Evolutionary conservation across 2,113 vertebrate genomes (phyloP), one percentile per base, ranked within the genome.

Genomic region (Eidolon helvum): DNA sequence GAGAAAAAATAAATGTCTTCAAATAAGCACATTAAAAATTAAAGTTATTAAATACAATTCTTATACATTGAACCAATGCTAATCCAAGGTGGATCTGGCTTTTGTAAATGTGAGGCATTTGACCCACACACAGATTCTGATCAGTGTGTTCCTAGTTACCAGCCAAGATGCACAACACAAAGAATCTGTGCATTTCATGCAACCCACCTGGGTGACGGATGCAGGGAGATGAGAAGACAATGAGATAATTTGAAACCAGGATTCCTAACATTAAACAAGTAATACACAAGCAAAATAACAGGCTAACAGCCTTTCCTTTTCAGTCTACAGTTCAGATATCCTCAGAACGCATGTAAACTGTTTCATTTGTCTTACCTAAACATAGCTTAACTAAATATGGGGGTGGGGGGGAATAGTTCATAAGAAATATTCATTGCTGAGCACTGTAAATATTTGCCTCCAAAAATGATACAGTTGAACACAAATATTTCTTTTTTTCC

Each of bases 401-500:
- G 7, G 43, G 43, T 5, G 43, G 33, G 61, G 3, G 4, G 22
- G 14, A 14, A 57, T 1, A 30, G 87, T 40, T 92, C 53, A 68
- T n/a, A 28, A 35, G 30, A 26, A 83, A 55, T 22, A n/a, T 38
- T 40, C 26, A 59, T 1, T 80, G 28, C 69, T 33, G 4, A 75
- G 26, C 55, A 43, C 0, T 57, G 43, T 53, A 79, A 94, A 84
- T 74, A 93, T 87, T 50, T 95, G 82, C 80, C 43, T 91, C 92
- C 24, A 74, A 92, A 85, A 75, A 79, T 45, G 74, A 88, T 30
- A 69, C 59, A 69, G 68, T 35, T 45, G 14, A 96, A 85, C 15
- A 53, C 10, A 92, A 92, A 78, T 87, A 94, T 95, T 94, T 93
- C 78, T 85, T 53, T 86, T 26, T 19, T 59, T 26, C 16, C n/a